phyloP scores from a whole-genome alignment of 2,113 vertebrate species.

The Coptodon bakossiorum region DNA sequence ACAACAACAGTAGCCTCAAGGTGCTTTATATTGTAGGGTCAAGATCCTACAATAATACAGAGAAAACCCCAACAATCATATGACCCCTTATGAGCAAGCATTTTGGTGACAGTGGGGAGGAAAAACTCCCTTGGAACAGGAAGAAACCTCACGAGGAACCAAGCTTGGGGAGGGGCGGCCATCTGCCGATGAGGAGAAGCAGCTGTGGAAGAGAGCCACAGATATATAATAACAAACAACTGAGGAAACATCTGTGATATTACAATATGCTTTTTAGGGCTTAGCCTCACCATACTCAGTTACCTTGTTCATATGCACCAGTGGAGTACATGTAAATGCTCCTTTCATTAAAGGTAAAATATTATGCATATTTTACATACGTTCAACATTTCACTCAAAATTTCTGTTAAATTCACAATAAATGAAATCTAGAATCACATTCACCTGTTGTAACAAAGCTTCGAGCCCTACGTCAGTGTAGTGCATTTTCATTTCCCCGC shows the following conservation, averaged over 20 bases:
- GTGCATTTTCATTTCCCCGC: neutral
- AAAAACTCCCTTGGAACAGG: neutral
- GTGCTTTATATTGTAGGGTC: neutral
- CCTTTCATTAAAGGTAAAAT: neutral
- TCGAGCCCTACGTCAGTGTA: neutral
- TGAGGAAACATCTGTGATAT: neutral
- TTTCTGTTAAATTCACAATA: neutral
- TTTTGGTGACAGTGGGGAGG: neutral
- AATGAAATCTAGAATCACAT: neutral
- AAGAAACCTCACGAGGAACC: neutral
- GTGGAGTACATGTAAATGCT: neutral
- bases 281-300: neutral
- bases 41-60: neutral
- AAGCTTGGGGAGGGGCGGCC: neutral
- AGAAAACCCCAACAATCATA: neutral
- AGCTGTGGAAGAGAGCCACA: neutral
- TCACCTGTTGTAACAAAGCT: neutral
- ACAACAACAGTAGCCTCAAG: neutral
- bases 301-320: neutral
- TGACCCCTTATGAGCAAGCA: neutral
- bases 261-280: neutral
- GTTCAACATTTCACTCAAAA: neutral
- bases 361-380: neutral
- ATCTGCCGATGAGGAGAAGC: neutral
- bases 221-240: neutral